These are phyloP conservation scores for Drosophila malerkotliana DNA, from an alignment of 1,140 invertebrate genomes.

Conservation along the genomic window DNA sequence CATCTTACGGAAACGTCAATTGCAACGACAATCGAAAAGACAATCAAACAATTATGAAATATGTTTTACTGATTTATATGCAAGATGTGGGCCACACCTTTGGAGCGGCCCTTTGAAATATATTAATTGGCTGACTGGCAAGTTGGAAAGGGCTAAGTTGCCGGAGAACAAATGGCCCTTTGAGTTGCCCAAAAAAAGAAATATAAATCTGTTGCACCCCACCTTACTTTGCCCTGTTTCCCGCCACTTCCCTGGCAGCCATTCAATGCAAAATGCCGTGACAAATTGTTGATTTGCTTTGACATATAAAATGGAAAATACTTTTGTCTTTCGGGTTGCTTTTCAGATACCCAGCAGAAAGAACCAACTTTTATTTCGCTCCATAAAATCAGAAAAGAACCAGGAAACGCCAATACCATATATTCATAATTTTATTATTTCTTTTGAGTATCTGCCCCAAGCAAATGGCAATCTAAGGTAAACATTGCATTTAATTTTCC, in stretches of 20 bases:
- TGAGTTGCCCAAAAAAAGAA: conserved; percentile 41
- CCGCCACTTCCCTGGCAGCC: conserved; percentile 9
- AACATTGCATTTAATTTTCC: not conserved
- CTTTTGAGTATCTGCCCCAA: not conserved
- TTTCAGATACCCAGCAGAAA: conserved; percentile 13
- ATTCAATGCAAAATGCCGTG: conserved; percentile 70
- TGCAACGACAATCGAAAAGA: conserved; percentile 34
- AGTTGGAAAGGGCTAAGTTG: conserved; percentile 23
- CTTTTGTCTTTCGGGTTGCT: conserved; percentile 33
- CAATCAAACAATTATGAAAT: conserved; percentile 46
- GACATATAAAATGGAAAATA: conserved; percentile 52
- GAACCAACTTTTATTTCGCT: not conserved
- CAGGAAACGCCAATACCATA: conserved; percentile 1
- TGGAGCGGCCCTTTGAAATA: conserved; percentile 30
- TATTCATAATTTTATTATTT: not conserved
- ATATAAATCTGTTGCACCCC: conserved; percentile 16
- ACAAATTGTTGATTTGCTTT: conserved; percentile 70
- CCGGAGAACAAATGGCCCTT: conserved; percentile 33
- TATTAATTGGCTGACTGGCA: conserved; percentile 41
- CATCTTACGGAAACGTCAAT: conserved; percentile 38
- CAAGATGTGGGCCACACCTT: conserved; percentile 42
- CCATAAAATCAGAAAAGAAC: conserved; percentile 2
- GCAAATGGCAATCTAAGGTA: not conserved
- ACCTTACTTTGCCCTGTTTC: conserved; percentile 35
- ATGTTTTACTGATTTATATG: conserved; percentile 39